Conservation (phyloP, 2,797 vertebrate species). For the Centroberyx gerrardi region DNA sequence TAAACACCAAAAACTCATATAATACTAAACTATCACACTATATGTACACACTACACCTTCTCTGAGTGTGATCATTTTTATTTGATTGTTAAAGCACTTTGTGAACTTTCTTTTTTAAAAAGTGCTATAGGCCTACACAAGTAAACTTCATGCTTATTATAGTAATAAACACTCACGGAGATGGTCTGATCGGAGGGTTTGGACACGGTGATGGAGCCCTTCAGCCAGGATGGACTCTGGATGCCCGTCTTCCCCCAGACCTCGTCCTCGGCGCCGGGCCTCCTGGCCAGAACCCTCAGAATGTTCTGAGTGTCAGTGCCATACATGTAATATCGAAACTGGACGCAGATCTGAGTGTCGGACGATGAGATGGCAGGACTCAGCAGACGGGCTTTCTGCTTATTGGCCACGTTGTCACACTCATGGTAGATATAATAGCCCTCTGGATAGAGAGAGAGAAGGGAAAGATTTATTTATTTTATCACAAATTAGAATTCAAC, state of each 20-base stretch:
- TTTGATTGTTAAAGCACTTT: too few species aligned
- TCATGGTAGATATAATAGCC: constrained; percentile 88
- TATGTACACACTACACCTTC: too few species aligned
- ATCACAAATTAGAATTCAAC: not conserved
- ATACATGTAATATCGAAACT: constrained; percentile 88
- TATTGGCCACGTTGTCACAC: constrained; percentile 74
- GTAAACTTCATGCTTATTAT: not conserved
- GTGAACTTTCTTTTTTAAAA: too few species aligned
- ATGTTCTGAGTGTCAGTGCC: constrained; percentile 59
- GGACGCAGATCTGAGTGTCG: constrained; percentile 80
- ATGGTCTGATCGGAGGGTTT: constrained; percentile 65
- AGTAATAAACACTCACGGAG: constrained; percentile 75
- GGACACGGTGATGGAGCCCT: constrained; percentile 76
- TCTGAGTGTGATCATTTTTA: too few species aligned
- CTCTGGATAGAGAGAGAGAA: constrained; percentile 66
- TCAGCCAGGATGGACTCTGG: constrained; percentile 86
- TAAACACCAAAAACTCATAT: too few species aligned
- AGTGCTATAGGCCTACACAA: not conserved
- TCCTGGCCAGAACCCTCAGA: constrained; percentile 78
- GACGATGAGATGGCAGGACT: constrained; percentile 78
- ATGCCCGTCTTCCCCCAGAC: constrained; percentile 82
- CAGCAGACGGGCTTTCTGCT: constrained; percentile 75
- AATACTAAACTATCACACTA: too few species aligned
- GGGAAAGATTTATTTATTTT: not conserved
- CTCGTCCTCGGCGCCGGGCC: not conserved